phyloP scores from a whole-genome alignment of 1,140 invertebrate genomes.

The Nebria ingens region DNA sequence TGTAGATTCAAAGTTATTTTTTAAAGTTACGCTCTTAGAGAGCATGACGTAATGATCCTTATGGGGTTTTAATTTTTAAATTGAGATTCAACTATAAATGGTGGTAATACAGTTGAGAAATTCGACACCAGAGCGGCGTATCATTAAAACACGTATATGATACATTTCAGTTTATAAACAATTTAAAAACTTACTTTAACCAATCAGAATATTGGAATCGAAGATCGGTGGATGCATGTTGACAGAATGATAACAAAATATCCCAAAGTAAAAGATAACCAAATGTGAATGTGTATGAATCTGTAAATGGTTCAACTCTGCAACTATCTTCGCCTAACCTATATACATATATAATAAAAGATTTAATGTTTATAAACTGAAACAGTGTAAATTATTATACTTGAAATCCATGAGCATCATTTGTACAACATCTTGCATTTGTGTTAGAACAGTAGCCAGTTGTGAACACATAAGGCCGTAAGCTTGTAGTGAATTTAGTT shows the following conservation, averaged over 20 bases:
- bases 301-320: conserved; percentile 46
- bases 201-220: conserved; percentile 59
- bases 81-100: no score
- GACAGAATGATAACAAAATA: conserved; percentile 57
- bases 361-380: conserved; percentile 15
- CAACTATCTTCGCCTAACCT: conserved; percentile 50
- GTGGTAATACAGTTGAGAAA: no score
- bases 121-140: no score
- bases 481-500: conserved; percentile 25
- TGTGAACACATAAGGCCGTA: conserved; percentile 24
- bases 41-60: no score
- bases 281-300: conserved; percentile 48
- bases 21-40: no score
- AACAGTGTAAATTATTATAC: conserved; percentile 27
- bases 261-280: conserved; percentile 68
- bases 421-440: conserved; percentile 38
- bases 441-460: neutral
- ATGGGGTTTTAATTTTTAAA: no score
- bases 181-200: conserved; percentile 47
- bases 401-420: conserved; percentile 43
- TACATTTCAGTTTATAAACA: no score
- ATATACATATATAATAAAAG: conserved; percentile 11
- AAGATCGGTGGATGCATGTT: conserved; percentile 52
- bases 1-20: conserved; percentile 20
- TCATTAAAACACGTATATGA: no score